These are phyloP conservation scores for Thysanoteuthis rhombus DNA, from an alignment of 2,888 invertebrate species.

Conservation along the genomic window DNA sequence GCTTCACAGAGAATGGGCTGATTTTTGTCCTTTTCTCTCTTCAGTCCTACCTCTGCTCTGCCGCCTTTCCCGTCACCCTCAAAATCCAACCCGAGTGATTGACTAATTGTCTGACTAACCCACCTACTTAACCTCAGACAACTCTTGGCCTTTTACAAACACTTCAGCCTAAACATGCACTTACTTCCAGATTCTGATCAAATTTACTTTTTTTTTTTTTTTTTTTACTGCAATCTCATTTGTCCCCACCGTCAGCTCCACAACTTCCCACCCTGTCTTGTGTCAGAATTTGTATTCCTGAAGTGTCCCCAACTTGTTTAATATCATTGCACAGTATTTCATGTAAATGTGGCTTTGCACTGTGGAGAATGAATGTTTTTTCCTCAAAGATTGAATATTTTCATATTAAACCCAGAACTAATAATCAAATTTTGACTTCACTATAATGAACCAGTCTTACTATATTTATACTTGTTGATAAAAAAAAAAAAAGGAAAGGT, in stretches of 20 bases:
- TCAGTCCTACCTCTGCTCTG: background rate
- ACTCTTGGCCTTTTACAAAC: background rate
- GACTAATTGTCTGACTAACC: background rate
- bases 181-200: background rate
- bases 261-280: background rate
- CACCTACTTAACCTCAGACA: background rate
- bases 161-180: background rate
- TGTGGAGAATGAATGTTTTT: background rate
- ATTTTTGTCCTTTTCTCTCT: too few relatives aligned
- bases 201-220: background rate
- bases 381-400: background rate
- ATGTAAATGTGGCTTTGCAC: background rate
- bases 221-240: background rate
- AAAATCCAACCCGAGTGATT: slow-evolving; percentile 12
- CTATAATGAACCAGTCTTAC: too few relatives aligned
- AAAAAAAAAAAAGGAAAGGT: too few relatives aligned
- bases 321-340: background rate
- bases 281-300: background rate
- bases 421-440: background rate
- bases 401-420: background rate
- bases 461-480: too few relatives aligned
- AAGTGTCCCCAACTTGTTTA: background rate
- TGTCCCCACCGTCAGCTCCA: background rate
- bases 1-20: background rate
- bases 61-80: background rate